Percentiles rank a stretch among this genome's conserved stretches.
Conservation (phyloP, 2,888 invertebrate species). For the Desoria tigrina region DNA sequence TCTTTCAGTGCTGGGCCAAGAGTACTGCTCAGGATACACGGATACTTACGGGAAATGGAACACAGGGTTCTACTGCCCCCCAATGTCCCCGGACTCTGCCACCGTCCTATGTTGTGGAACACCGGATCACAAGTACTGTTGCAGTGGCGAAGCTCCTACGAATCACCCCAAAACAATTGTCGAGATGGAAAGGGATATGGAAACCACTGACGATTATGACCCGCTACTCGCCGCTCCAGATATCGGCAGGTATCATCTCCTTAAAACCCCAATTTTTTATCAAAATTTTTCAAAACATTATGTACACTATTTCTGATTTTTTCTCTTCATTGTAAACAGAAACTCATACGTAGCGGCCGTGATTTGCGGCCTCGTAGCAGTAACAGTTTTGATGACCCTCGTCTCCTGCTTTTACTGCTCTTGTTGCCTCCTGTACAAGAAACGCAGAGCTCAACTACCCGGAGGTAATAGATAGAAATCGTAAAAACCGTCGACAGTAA, state of each 20-base stretch:
- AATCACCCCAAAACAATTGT: background rate
- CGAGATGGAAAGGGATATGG: constrained; percentile 21
- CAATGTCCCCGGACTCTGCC: constrained; percentile 51
- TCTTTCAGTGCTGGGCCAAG: constrained; percentile 55
- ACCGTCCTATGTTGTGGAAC: constrained; percentile 57
- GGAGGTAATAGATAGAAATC: constrained; percentile 22
- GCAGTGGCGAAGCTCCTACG: constrained; percentile 42
- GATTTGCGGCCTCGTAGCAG: constrained; percentile 55
- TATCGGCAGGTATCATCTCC: background rate
- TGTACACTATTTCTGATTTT: background rate
- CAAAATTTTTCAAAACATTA: too few relatives aligned
- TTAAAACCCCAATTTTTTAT: too few relatives aligned
- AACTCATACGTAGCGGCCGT: constrained; percentile 54
- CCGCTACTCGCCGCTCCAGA: background rate
- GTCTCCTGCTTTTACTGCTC: constrained; percentile 56
- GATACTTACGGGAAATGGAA: constrained; percentile 57
- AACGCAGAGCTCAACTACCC: constrained; percentile 36
- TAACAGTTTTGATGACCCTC: constrained; percentile 55
- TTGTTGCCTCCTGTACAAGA: constrained; percentile 56
- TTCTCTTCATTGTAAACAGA: constrained; percentile 2
- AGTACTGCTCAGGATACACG: constrained; percentile 57
- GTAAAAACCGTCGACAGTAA: background rate
- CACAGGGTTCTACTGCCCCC: constrained; percentile 57
- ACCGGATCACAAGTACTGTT: constrained; percentile 56
- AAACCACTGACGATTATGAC: constrained; percentile 4